Base-by-base conservation (phyloP, 1,140 invertebrate species). In the Camponotus vicinus region DNA sequence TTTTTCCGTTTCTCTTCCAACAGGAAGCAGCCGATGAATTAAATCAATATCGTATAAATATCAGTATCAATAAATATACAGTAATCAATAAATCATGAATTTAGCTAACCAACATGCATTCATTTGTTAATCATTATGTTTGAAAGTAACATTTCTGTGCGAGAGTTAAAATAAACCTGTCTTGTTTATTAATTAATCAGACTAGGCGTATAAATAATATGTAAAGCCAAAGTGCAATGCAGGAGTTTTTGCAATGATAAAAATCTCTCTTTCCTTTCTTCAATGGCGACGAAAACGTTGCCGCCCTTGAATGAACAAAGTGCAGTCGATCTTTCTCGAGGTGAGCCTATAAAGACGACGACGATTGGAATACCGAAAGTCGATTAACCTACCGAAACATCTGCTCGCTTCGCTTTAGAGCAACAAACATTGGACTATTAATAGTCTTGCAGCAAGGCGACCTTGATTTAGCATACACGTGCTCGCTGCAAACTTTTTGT, bases 331-430 rank as follows among this genome's bases (percentile, higher is more conserved):
- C 55, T 57, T 32, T 55, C 57, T 40, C 55, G 49, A 78, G 32
- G 52, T 37, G 15, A 70, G 40, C 7, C 52, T 69, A 40, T 64
- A 77, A 63, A 59, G 42, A 66, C 59, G 42, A 67, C 71, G 79
- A 45, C 13, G 70, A 9, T 55, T 34, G 75, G 49, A 78, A 59
- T 67, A 85, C 45, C 34, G 55, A 76, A 85, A 85, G 45, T 79
- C 83, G 71, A 78, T 77, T 64, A 79, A 85, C 61, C 45, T 18
- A 85, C 45, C 75, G 75, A 85, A 78, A 79, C 71, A 83, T 83
- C 79, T 75, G 79, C 69, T 75, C 40, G 40, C 55, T 55, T 13
- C 3, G 64, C 27, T 71, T 37, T 40, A 75, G n/a, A 83, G 69
- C 55, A 83, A 83, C 79, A 75, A 83, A 83, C 69, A 13, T 45